Base-by-base conservation (phyloP, 2,113 vertebrate genomes). In the Excalfactoria chinensis region DNA sequence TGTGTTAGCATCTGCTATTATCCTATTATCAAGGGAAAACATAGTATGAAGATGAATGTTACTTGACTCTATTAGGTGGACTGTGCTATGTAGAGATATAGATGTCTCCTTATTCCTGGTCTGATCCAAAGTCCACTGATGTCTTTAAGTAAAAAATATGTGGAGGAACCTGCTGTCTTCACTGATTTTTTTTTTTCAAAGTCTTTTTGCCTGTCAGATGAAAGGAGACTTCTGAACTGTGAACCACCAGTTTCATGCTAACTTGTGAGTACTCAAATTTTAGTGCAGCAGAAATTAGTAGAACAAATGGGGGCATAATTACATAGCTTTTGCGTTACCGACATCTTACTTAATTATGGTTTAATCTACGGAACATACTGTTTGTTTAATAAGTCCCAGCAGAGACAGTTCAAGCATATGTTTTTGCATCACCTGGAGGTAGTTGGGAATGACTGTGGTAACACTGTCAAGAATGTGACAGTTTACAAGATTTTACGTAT, bases 311-410 rank as follows among this genome's bases (percentile, higher is more conserved):
- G 46, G 56, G 58, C 53, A 16, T 93, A 95, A 93, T 95, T 91
- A 69, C 58, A 17, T 41, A 6, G 22, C 35, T 89, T 91, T 86
- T 89, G 71, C 56, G 56, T 23, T 86, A 48, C 91, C 43, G 41
- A 69, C 66, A 49, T 88, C 40, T 32, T 84, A 46, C 21, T 53
- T 96, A 93, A 95, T 93, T 91, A 77, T 78, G 69, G 69, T 64
- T 91, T 94, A 89, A 93, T 91, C 72, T 88, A 20, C 89, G 84
- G 82, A 93, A 53, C 75, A 21, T 49, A 74, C 62, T 88, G 84
- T 93, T 88, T 96, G 76, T 88, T 95, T 93, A 95, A 83, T 72
- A 86, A 95, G 62, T 93, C 94, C 75, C 94, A 93, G 86, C 68
- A 89, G 96, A 94, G 73, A 13, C 3, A 43, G 53, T 53, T 68